A percentile compares a stretch with the other conserved stretches of the same genome.
These are phyloP conservation scores for Samia ricini DNA, from an alignment of 1,140 invertebrate species.

Conservation along the genomic window DNA sequence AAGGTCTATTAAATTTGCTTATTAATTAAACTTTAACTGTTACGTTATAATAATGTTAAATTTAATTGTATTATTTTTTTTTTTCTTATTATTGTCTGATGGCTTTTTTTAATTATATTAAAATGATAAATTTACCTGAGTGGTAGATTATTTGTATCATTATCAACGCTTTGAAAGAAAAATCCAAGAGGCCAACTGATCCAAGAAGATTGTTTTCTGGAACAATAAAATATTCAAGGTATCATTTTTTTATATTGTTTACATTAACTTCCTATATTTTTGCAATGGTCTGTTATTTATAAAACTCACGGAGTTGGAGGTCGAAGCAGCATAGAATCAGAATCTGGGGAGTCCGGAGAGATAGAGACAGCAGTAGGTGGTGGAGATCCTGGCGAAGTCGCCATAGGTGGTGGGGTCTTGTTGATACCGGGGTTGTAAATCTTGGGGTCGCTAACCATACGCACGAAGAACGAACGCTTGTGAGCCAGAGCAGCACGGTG, in stretches of 20 bases:
- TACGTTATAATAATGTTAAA: too few species aligned
- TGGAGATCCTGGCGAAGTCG: constrained; percentile 83
- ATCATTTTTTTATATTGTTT: background rate
- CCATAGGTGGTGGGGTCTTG: constrained; percentile 81
- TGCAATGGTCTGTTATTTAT: background rate
- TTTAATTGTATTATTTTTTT: too few species aligned
- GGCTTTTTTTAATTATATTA: background rate
- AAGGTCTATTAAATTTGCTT: too few species aligned
- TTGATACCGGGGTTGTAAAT: constrained; percentile 94
- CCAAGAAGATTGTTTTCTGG: constrained; percentile 84
- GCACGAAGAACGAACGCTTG: constrained; percentile 96
- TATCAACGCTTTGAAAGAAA: constrained; percentile 87
- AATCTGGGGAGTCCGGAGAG: constrained; percentile 65
- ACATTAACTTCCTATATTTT: background rate
- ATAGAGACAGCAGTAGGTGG: constrained; percentile 56
- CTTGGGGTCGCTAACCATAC: constrained; percentile 98
- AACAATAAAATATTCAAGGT: constrained; percentile 17
- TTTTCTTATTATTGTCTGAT: too few species aligned
- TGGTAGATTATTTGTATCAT: constrained; percentile 86
- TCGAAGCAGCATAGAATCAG: constrained; percentile 29
- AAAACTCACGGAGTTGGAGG: constrained; percentile 56
- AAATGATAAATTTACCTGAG: constrained; percentile 81
- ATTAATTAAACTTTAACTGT: too few species aligned
- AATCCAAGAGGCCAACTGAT: constrained; percentile 94
- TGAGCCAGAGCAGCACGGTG: constrained; percentile 86